These are phyloP conservation scores for Catagonus wagneri DNA, from an alignment of 2,113 vertebrate species.

Conservation along the genomic window DNA sequence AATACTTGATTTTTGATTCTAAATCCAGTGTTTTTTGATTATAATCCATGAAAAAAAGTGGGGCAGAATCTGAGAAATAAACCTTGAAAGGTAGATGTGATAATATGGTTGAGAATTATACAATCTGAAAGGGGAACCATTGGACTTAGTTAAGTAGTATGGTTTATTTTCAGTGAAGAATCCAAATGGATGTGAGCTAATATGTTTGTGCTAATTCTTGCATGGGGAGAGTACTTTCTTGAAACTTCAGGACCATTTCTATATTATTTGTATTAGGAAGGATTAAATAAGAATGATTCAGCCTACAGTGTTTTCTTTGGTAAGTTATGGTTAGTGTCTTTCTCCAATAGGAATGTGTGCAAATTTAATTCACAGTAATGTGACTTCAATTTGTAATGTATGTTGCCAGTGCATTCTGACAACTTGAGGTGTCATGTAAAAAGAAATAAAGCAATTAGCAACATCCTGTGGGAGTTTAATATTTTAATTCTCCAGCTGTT, in stretches of 20 bases:
- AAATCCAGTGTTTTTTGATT: background rate
- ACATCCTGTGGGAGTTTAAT: conserved; percentile 68
- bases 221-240: background rate
- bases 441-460: conserved; percentile 81
- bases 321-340: conserved; percentile 62
- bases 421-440: conserved; percentile 59
- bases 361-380: conserved; percentile 51
- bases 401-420: conserved; percentile 54
- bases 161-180: conserved; percentile 7
- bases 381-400: conserved; percentile 65
- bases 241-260: background rate
- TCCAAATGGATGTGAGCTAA: background rate
- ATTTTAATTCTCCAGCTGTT: conserved; percentile 79
- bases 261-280: conserved; percentile 9
- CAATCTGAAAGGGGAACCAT: background rate
- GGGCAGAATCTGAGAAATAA: background rate
- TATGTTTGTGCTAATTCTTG: background rate
- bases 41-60: background rate
- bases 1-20: conserved; percentile 42
- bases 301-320: conserved; percentile 39
- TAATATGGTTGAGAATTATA: background rate
- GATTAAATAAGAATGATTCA: conserved; percentile 56
- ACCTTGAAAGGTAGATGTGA: background rate
- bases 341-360: conserved; percentile 44
- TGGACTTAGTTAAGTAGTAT: background rate